Conservation (phyloP, 2,888 invertebrate genomes). For the Drosophila recens region DNA sequence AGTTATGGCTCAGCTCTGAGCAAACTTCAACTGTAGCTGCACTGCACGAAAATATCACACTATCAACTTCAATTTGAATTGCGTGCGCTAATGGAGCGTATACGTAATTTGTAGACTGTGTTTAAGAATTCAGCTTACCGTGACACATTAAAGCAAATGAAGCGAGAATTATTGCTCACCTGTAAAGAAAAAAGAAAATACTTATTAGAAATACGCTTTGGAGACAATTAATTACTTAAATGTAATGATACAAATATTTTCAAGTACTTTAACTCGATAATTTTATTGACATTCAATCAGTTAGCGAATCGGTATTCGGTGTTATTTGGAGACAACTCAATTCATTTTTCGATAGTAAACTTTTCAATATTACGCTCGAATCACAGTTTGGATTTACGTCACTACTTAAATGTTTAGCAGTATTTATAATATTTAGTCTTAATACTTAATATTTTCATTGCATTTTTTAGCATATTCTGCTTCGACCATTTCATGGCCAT, state of each 20-base stretch:
- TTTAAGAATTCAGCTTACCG: slow-evolving; percentile 21
- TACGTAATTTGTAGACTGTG: slow-evolving; percentile 53
- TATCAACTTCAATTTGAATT: slow-evolving; percentile 24
- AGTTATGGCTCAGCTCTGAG: slow-evolving; percentile 6
- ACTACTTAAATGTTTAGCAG: too few species aligned
- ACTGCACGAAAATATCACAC: slow-evolving; percentile 44
- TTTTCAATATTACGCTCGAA: too few species aligned
- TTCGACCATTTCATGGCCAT: slow-evolving; percentile 6
- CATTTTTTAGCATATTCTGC: background rate
- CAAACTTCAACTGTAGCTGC: slow-evolving; percentile 34
- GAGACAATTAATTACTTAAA: slow-evolving; percentile 2
- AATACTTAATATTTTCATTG: background rate
- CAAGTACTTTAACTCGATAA: too few species aligned
- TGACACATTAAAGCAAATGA: too few species aligned
- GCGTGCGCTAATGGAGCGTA: slow-evolving; percentile 55
- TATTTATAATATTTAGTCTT: background rate
- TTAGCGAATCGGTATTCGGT: too few species aligned
- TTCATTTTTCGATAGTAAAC: too few species aligned
- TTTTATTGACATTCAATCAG: too few species aligned
- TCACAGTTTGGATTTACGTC: too few species aligned
- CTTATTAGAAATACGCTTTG: background rate
- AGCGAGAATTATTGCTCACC: slow-evolving; percentile 25
- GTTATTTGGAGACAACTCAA: too few species aligned
- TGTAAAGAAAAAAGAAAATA: slow-evolving; percentile 22
- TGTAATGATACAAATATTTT: too few species aligned